A percentile compares a stretch with the other conserved stretches of the same genome.
phyloP scores from a whole-genome alignment of 2,113 vertebrate genomes.

The Psettodes erumei region DNA sequence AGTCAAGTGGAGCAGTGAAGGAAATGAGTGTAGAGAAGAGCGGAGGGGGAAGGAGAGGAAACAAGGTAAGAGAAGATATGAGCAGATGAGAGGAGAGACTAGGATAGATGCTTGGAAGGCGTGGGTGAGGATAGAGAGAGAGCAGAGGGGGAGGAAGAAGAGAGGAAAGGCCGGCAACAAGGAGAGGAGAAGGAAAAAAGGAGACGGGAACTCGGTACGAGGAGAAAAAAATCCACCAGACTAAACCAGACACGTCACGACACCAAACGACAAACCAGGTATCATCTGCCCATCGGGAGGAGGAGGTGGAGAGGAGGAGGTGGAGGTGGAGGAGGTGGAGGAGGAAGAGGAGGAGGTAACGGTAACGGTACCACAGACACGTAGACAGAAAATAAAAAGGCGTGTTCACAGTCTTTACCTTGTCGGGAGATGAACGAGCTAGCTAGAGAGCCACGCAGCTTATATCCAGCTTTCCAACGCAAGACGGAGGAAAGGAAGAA shows the following conservation, averaged over 20 bases:
- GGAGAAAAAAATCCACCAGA: slow-evolving; percentile 16
- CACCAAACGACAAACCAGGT: slow-evolving; percentile 37
- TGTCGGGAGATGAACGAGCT: slow-evolving; percentile 88
- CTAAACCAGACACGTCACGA: slow-evolving; percentile 48
- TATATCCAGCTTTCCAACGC: slow-evolving; percentile 85
- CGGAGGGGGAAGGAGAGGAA: background rate
- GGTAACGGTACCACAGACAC: slow-evolving; percentile 53
- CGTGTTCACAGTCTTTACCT: slow-evolving; percentile 79
- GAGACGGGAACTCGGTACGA: background rate
- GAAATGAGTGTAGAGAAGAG: background rate
- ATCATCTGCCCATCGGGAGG: slow-evolving; percentile 22
- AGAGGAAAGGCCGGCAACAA: background rate
- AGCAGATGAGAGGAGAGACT: background rate
- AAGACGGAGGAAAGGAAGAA: slow-evolving; percentile 57
- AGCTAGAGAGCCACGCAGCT: slow-evolving; percentile 87
- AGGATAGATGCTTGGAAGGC: too few relatives aligned
- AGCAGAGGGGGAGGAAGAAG: background rate
- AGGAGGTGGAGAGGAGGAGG: background rate
- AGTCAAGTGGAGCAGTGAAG: too few relatives aligned
- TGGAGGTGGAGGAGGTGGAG: slow-evolving; percentile 12
- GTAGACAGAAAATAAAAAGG: slow-evolving; percentile 44
- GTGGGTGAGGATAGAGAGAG: background rate
- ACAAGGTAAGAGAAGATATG: background rate
- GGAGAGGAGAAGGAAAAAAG: background rate
- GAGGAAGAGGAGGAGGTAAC: slow-evolving; percentile 18